Conservation (phyloP, 2,797 vertebrate genomes). For the Euphonia xanthogaster region DNA sequence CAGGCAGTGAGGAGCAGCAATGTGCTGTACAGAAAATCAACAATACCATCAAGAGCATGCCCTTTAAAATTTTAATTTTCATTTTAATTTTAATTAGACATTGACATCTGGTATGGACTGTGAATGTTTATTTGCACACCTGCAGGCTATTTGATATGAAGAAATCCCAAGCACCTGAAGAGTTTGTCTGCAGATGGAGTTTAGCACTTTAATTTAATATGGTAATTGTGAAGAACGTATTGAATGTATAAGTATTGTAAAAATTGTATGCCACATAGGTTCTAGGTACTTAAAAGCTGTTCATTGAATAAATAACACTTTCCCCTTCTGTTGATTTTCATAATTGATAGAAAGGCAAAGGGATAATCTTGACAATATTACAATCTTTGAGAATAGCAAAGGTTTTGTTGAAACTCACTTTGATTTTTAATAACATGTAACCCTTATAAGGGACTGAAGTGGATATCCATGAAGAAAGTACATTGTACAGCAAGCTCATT, state of each 20-base stretch:
- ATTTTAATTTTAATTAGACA: constrained; percentile 51
- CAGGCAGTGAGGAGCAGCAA: not conserved
- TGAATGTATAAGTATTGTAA: not conserved
- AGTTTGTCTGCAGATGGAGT: constrained; percentile 42
- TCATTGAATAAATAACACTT: not conserved
- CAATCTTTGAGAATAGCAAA: not conserved
- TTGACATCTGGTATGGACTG: constrained; percentile 43
- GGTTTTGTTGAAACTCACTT: not conserved
- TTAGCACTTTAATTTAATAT: constrained; percentile 39
- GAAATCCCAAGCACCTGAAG: not conserved
- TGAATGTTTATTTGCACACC: constrained; percentile 51
- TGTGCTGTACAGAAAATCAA: not conserved
- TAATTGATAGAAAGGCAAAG: not conserved
- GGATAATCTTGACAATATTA: not conserved
- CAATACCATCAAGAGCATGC: not conserved
- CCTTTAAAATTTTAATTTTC: not conserved
- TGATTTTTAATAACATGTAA: not conserved
- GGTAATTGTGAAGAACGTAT: constrained; percentile 5
- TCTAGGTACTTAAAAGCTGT: not conserved
- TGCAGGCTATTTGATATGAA: constrained; percentile 26
- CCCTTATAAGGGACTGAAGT: not conserved
- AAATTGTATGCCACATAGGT: not conserved
- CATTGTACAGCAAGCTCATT: not conserved
- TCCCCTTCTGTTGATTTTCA: not conserved
- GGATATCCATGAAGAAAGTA: not conserved